These are phyloP conservation scores for Criorhina ranunculi DNA, from an alignment of 2,888 invertebrate species.

Conservation along the genomic window DNA sequence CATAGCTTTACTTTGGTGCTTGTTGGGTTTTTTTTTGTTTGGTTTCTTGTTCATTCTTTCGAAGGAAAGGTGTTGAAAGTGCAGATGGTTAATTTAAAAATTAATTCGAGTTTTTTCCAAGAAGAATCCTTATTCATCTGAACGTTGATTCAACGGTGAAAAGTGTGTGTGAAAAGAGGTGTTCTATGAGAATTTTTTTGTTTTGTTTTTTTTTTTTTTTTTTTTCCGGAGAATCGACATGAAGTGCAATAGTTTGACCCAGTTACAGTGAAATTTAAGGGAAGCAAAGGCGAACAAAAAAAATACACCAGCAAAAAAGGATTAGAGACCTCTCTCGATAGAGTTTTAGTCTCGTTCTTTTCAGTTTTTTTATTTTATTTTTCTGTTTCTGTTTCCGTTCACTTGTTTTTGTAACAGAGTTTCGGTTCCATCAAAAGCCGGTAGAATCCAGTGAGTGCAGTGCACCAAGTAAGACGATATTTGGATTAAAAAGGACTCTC, in stretches of 20 bases:
- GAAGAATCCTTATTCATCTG: not conserved
- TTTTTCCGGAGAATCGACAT: conserved; percentile 62
- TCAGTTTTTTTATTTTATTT: conserved; percentile 13
- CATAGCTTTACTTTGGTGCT: conserved; percentile 1
- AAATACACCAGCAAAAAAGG: conserved; percentile 46
- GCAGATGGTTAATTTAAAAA: conserved; percentile 6
- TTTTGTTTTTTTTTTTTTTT: conserved; percentile 25
- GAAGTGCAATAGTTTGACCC: conserved; percentile 77
- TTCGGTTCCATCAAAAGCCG: conserved; percentile 45
- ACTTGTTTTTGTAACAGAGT: conserved; percentile 18
- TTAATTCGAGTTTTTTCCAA: not conserved
- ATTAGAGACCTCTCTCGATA: conserved; percentile 73
- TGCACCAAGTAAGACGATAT: conserved; percentile 36
- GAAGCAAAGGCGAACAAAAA: conserved; percentile 30
- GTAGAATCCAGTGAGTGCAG: conserved; percentile 34
- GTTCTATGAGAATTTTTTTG: conserved; percentile 43
- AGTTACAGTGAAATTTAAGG: conserved; percentile 74
- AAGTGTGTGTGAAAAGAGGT: conserved; percentile 43
- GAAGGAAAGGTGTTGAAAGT: conserved; percentile 21
- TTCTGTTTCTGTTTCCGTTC: conserved; percentile 28
- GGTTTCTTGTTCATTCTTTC: not conserved
- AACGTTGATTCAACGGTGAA: conserved; percentile 27
- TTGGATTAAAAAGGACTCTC: conserved; percentile 51
- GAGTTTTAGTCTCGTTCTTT: conserved; percentile 61
- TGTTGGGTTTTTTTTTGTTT: conserved; percentile 7